phyloP scores from a whole-genome alignment of 2,113 vertebrate species.

The Hylia prasina region DNA sequence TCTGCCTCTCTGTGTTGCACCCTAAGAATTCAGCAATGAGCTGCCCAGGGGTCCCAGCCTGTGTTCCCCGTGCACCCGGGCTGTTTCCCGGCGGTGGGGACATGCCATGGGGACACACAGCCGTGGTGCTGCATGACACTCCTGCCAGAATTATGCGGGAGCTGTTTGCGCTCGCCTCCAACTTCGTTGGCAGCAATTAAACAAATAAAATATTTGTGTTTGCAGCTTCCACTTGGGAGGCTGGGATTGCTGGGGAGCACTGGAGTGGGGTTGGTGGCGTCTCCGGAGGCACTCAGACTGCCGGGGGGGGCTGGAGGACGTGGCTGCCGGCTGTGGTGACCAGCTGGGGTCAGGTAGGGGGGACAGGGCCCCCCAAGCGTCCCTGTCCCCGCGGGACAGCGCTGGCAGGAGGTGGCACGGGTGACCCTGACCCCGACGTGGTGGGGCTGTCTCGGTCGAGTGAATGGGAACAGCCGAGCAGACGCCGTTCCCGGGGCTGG shows the following conservation, averaged over 20 bases:
- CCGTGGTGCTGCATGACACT: not conserved
- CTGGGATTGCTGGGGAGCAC: not conserved
- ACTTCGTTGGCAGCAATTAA: not conserved
- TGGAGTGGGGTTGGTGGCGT: rapidly evolving
- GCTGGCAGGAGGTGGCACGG: not conserved
- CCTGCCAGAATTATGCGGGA: not conserved
- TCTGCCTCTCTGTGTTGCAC: rapidly evolving
- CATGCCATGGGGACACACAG: not conserved
- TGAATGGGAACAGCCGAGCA: not conserved
- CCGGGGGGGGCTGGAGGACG: too few relatives aligned
- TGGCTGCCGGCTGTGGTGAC: not conserved
- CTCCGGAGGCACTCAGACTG: rapidly evolving
- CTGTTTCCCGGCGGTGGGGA: not conserved
- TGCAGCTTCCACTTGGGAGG: not conserved
- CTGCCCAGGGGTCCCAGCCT: not conserved
- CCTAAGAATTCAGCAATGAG: rapidly evolving
- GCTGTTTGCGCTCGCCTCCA: not conserved
- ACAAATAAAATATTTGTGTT: not conserved
- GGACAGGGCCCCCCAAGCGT: not conserved
- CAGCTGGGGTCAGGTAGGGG: not conserved
- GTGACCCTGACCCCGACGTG: not conserved
- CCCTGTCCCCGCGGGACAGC: not conserved
- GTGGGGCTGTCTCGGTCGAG: not conserved
- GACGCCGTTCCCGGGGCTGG: not conserved
- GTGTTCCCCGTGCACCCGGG: not conserved